Evolutionary conservation across 2,797 vertebrate species (phyloP), one percentile per base, ranked within the genome.

Genomic region (Ctenochaetus hawaiiensis): DNA sequence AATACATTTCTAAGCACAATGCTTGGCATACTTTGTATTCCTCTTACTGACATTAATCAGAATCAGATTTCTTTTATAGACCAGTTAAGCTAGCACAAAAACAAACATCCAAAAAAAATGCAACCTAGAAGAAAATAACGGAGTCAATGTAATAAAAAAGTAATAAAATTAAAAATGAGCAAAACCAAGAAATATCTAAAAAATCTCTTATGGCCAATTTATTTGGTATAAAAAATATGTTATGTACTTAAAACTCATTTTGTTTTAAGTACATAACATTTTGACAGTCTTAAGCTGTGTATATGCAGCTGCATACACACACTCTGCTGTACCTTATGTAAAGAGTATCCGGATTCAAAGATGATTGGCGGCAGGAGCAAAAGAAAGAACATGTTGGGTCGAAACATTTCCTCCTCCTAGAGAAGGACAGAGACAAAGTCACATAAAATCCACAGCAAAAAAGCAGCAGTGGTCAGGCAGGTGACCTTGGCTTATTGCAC

Each of bases 351-450:
- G 0, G 98, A 99, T 83, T 99, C 98, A 93, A 99, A 99, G 93
- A 99, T 99, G 85, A 99, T 99, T 18, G 98, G 98, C 0, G 98
- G 98, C 71, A 99, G 96, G 69, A 99, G 93, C 85, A 99, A 95
- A 54, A 99, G 96, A 92, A 99, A 99, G 93, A 99, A 99, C 98
- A 99, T 99, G 91, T 99, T 99, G 81, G 98, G 98, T 52, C 98
- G 96, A 92, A 99, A 99, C 98, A 99, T 99, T 89, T 99, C 98
- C 91, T 99, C 98, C 89, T 99, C 98, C 98, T 99, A 80, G 39
- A 83, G 23, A 84, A 64, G 69, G 1, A 82, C 8, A 77, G 14
- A 64, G 16, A 84, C 2, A 66, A 37, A 8, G 22, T 57, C 45
- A 58, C 13, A 12, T 23, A 34, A 17, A 59, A 13, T 20, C 2